phyloP scores from a whole-genome alignment of 2,113 vertebrate species.

The Rhizomys pruinosus region DNA sequence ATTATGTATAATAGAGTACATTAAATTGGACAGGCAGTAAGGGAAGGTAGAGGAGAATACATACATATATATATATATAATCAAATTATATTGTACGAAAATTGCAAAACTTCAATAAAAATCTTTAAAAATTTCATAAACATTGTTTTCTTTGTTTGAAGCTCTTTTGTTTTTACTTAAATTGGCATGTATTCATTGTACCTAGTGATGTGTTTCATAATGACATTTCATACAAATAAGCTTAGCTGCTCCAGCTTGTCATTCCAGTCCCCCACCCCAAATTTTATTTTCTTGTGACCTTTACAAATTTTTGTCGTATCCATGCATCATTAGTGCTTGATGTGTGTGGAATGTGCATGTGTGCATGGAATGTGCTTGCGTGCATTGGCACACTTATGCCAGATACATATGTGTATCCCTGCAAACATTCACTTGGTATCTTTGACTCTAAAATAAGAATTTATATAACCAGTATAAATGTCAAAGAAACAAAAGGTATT shows the following conservation, averaged over 20 bases:
- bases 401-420: background rate
- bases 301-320: background rate
- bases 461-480: background rate
- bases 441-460: conserved; percentile 36
- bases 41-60: too few species aligned
- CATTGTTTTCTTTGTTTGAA: background rate
- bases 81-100: too few species aligned
- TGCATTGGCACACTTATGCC: background rate
- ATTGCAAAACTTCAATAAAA: too few species aligned
- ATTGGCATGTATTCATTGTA: background rate
- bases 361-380: too few species aligned
- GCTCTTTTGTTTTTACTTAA: background rate
- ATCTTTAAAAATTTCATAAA: too few species aligned
- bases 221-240: background rate
- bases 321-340: background rate
- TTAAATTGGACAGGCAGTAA: too few species aligned
- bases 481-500: background rate
- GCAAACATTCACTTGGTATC: background rate
- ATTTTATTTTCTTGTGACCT: background rate
- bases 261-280: background rate
- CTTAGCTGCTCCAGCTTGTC: background rate
- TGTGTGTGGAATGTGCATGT: background rate
- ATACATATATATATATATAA: too few species aligned
- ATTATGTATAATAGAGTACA: too few species aligned
- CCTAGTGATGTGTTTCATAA: background rate